Percentiles rank a stretch among this genome's conserved stretches.
Conservation (phyloP, 2,888 invertebrate species). For the Alcis repandata region DNA sequence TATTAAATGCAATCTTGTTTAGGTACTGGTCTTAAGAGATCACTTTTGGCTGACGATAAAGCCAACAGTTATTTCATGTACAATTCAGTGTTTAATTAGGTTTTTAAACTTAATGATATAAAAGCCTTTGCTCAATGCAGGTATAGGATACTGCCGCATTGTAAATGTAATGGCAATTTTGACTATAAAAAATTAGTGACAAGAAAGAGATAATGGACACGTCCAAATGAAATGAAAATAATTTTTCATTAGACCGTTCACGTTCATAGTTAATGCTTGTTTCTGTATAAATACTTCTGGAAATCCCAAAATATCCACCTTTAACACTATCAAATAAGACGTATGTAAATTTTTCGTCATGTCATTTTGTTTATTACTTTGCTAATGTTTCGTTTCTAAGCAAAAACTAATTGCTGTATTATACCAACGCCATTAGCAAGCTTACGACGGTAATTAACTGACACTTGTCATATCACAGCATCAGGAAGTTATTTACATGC, state of each 20-base stretch:
- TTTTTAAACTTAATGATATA: too few relatives aligned
- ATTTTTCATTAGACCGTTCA: not conserved
- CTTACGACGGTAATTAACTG: constrained; percentile 27
- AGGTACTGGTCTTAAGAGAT: not conserved
- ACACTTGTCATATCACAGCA: constrained; percentile 15
- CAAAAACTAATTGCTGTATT: not conserved
- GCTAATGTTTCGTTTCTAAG: constrained; percentile 1
- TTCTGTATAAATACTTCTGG: not conserved
- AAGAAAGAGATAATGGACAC: too few relatives aligned
- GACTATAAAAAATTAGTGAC: too few relatives aligned
- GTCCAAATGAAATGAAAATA: not conserved
- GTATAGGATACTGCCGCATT: too few relatives aligned
- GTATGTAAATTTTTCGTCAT: not conserved
- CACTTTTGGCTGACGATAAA: not conserved
- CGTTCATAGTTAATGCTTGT: too few relatives aligned
- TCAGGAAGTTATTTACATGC: constrained; percentile 19
- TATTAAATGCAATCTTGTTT: not conserved
- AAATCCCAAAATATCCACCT: not conserved
- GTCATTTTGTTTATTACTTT: constrained; percentile 15
- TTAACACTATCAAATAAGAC: not conserved
- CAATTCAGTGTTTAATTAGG: too few relatives aligned
- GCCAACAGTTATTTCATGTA: too few relatives aligned
- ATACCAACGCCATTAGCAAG: not conserved
- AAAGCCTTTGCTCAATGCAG: too few relatives aligned
- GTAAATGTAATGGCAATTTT: too few relatives aligned